Percentiles rank a stretch among this genome's conserved stretches.
Conservation (phyloP, 2,113 vertebrate genomes). For the Serilophus lunatus region DNA sequence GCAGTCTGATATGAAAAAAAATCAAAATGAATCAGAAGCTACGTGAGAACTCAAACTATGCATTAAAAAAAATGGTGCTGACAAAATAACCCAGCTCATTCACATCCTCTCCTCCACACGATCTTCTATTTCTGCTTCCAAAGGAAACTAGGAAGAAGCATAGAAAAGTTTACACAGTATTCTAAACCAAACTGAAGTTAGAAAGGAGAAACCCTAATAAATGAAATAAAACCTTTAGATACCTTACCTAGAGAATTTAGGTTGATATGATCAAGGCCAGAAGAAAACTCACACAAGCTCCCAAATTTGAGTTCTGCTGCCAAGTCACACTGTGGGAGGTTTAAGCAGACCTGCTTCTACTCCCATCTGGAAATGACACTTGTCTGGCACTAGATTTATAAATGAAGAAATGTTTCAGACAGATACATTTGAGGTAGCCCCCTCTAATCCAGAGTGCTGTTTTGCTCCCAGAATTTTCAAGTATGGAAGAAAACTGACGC, state of each 20-base stretch:
- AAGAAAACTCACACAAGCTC: not conserved
- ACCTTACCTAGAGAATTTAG: not conserved
- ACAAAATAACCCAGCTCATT: slow-evolving; percentile 30
- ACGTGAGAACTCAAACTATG: slow-evolving; percentile 10
- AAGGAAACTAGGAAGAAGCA: not conserved
- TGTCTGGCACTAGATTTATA: not conserved
- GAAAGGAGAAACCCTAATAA: not conserved
- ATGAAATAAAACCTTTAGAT: not conserved
- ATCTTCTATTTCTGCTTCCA: slow-evolving; percentile 3
- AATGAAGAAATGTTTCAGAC: not conserved
- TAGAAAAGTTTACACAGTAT: not conserved
- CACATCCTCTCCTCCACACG: not conserved
- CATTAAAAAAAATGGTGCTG: not conserved
- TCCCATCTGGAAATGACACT: not conserved
- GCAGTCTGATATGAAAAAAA: slow-evolving; percentile 5
- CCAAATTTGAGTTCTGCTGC: not conserved
- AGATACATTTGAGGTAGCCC: not conserved
- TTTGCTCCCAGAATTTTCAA: not conserved
- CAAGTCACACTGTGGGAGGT: not conserved
- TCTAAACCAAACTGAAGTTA: not conserved
- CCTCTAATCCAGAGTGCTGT: not conserved
- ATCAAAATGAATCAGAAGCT: not conserved
- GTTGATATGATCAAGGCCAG: not conserved
- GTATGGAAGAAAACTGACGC: not conserved
- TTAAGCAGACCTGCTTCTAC: not conserved